Conservation (phyloP, 2,888 invertebrate genomes). For the Diarsia brunnea region DNA sequence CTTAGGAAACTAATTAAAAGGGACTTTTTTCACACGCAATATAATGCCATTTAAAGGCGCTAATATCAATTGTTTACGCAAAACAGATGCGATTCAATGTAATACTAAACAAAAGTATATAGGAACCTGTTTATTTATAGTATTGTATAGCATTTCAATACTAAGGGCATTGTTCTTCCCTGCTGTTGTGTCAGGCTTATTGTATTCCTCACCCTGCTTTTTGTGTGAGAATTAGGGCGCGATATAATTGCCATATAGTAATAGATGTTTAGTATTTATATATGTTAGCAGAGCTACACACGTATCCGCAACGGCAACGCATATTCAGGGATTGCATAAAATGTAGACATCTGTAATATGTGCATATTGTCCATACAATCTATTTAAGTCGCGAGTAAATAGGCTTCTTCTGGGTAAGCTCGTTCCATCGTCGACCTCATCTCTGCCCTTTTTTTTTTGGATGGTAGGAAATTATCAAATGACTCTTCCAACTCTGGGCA, state of each 20-base stretch:
- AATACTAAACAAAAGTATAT: slow-evolving; percentile 12
- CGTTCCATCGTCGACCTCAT: no score
- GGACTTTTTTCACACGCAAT: neutral
- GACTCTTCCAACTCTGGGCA: no score
- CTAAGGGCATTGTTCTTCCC: slow-evolving; percentile 44
- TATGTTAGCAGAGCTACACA: neutral
- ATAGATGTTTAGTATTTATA: neutral
- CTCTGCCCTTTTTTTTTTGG: no score
- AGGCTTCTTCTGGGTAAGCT: no score
- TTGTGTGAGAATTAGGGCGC: slow-evolving; percentile 49
- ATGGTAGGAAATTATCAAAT: no score
- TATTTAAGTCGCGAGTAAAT: no score
- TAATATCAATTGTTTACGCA: slow-evolving; percentile 24
- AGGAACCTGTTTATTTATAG: slow-evolving; percentile 16
- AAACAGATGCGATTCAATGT: slow-evolving; percentile 24
- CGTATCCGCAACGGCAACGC: neutral
- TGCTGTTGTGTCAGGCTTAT: slow-evolving; percentile 39
- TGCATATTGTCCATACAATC: neutral
- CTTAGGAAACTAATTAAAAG: slow-evolving; percentile 27
- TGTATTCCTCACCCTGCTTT: slow-evolving; percentile 43
- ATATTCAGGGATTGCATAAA: neutral
- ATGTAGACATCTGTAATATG: neutral
- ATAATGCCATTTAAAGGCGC: neutral
- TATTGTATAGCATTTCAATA: slow-evolving; percentile 40
- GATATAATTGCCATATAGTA: slow-evolving; percentile 15